Percentiles rank a stretch among this genome's conserved stretches.
Evolutionary conservation across 1,140 invertebrate species (phyloP).

Genomic region (Drosophila prosaltans): DNA sequence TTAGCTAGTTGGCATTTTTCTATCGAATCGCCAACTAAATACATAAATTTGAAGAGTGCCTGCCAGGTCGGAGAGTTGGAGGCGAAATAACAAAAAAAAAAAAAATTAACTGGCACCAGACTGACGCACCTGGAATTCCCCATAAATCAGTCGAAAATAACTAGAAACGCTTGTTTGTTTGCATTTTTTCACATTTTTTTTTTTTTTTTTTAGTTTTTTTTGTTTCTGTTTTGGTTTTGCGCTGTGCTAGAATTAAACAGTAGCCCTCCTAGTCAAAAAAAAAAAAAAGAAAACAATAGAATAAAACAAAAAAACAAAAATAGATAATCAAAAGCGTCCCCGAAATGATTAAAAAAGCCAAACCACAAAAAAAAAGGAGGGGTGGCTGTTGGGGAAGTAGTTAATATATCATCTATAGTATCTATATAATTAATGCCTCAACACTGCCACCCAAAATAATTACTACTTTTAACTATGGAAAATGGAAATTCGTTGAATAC

Average conservation of each 20-base stretch:
- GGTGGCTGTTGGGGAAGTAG: constrained; percentile 7
- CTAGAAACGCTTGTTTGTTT: constrained; percentile 74
- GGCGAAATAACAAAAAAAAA: constrained; percentile 28
- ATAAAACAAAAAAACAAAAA: constrained; percentile 23
- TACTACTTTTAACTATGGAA: constrained; percentile 49
- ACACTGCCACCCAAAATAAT: constrained; percentile 46
- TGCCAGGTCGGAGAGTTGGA: constrained; percentile 23
- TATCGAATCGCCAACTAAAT: constrained; percentile 42
- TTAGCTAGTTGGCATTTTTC: constrained; percentile 49
- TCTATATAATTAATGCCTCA: constrained; percentile 45
- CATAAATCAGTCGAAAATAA: constrained; percentile 78
- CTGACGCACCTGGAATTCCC: constrained; percentile 80
- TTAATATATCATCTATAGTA: constrained; percentile 12
- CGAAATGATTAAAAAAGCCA: neutral
- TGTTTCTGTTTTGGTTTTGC: constrained; percentile 21
- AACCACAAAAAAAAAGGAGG: no score
- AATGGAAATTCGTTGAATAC: constrained; percentile 35
- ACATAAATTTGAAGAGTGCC: constrained; percentile 2
- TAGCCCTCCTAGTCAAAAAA: constrained; percentile 60
- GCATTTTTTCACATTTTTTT: constrained; percentile 24
- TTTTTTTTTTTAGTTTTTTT: constrained; percentile 41
- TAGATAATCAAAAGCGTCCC: constrained; percentile 21
- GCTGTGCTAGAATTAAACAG: constrained; percentile 60
- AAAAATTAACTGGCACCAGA: constrained; percentile 23
- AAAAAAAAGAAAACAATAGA: neutral